Percentiles rank a stretch among this genome's conserved stretches.
Conservation (phyloP, 2,797 vertebrate genomes). For the Propithecus deckenii region DNA sequence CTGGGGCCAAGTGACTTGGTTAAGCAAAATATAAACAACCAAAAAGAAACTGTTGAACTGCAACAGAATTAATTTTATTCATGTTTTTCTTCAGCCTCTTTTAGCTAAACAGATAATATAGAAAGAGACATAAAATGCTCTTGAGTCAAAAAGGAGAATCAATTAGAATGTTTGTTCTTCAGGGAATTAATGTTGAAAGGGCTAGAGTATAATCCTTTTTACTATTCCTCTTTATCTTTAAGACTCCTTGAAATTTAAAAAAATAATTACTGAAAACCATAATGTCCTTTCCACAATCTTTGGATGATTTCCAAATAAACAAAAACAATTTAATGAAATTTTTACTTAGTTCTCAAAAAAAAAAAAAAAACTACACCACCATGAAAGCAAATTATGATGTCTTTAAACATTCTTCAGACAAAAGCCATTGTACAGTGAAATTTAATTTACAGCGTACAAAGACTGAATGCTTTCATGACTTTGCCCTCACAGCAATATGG, state of each 20-base stretch:
- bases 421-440: background rate
- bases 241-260: background rate
- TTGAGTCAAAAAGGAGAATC: background rate
- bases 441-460: background rate
- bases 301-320: constrained; percentile 7
- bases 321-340: background rate
- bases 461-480: background rate
- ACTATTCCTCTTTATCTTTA: background rate
- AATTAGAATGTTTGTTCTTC: background rate
- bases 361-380: background rate
- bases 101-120: constrained; percentile 23
- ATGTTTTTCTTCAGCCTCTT: constrained; percentile 36
- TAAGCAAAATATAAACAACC: constrained; percentile 64
- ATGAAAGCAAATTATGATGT: background rate
- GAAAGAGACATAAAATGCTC: constrained; percentile 23
- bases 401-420: background rate
- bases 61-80: constrained; percentile 35
- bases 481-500: rapidly evolving
- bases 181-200: background rate
- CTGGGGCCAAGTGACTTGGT: constrained; percentile 56
- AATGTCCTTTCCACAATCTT: background rate
- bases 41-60: constrained; percentile 14
- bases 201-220: background rate
- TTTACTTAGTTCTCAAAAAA: background rate
- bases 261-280: background rate